Evolutionary conservation across 2,113 vertebrate genomes (phyloP).

Genomic region (Zapornia atra): DNA sequence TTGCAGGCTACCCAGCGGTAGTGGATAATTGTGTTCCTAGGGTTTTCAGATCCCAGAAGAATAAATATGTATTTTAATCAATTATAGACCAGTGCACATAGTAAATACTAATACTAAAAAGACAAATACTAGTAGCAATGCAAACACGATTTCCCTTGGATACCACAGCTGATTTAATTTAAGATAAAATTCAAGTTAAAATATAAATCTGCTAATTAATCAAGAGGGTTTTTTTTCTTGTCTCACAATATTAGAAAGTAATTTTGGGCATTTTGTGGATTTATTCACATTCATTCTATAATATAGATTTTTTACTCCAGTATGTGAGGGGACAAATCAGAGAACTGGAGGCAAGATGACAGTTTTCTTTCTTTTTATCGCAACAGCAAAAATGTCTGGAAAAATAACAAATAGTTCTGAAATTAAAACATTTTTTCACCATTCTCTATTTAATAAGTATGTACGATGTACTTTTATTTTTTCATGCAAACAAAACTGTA

Average conservation of each 20-base stretch:
- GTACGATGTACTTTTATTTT: not conserved
- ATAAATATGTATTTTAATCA: not conserved
- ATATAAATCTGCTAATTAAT: not conserved
- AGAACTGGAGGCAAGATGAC: not conserved
- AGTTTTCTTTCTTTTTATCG: not conserved
- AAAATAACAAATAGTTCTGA: not conserved
- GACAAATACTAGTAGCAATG: not conserved
- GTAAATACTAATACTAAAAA: not conserved
- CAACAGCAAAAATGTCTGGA: not conserved
- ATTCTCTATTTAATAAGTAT: not conserved
- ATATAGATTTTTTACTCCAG: not conserved
- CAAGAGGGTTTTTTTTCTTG: not conserved
- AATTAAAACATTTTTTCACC: not conserved
- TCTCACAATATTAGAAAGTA: not conserved
- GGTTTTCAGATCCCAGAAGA: not conserved
- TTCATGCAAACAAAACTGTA: not conserved
- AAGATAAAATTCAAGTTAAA: not conserved
- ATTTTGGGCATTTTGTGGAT: not conserved
- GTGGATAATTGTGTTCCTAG: not conserved
- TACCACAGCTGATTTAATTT: not conserved
- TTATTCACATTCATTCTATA: not conserved
- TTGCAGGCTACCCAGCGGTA: not conserved
- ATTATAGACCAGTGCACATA: not conserved
- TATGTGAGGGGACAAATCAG: not conserved
- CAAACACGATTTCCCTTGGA: not conserved